Evolutionary conservation across 2,113 vertebrate genomes (phyloP), one percentile per base, ranked within the genome.

Genomic region (Amphiprion percula): DNA sequence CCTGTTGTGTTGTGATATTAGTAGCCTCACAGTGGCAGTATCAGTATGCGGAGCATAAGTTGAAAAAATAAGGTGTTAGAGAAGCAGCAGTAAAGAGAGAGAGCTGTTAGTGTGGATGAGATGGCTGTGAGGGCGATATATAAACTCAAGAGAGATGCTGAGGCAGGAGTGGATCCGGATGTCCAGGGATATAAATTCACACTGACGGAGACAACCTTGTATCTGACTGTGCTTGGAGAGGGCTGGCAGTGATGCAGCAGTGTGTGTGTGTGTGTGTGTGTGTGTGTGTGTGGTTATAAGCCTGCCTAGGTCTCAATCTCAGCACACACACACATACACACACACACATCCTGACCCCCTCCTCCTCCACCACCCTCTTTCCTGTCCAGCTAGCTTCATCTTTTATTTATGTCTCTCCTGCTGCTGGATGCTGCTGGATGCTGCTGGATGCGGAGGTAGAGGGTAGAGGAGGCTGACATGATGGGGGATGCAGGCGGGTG

Each of bases 351-450:
- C 49, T n/a, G 17, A 21, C 49, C 56, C 47, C 21, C 53, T 50
- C 68, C 52, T 37, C 49, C 67, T 14, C 30, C 82, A 6, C 23
- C 75, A 33, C 49, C 55, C 60, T 80, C 85, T 53, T 79, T 83
- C 79, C 81, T 85, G 79, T 84, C 80, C 82, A 44, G 72, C 77
- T 68, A 82, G 77, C 84, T 83, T 91, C 80, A 91, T 93, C 64
- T 91, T 91, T 93, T 94, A 94, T 94, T 90, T 68, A 93, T 91
- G 53, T 41, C 72, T 64, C 64, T 87, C 68, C 82, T 80, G 78
- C 71, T 77, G 75, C 60, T 64, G 28, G 86, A 88, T 87, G 88
- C 58, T 21, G 21, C 21, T 21, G 21, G 21, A 21, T 80, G 78
- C 71, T 77, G 75, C 60, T 64, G 28, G 86, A 88, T 87, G 88